Base-by-base conservation (phyloP, 1,140 invertebrate genomes). In the Heliconius eleuchia region DNA sequence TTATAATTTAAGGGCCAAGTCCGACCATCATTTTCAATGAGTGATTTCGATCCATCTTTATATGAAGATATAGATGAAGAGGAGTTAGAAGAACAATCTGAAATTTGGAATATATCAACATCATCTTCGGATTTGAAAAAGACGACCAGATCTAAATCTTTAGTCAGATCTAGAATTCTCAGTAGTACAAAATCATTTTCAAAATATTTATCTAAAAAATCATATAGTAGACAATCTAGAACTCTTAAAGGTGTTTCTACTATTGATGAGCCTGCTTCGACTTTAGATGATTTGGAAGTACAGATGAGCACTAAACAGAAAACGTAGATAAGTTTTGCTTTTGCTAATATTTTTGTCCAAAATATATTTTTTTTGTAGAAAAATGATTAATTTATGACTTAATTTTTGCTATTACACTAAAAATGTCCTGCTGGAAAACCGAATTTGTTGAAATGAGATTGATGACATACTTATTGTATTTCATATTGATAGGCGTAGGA, bases 281-380 rank as follows among this genome's bases (percentile, higher is more conserved):
- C 86, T n/a, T 76, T 79, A 8, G 89, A 91, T 77, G 88, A 91
- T 74, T 77, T 91, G 71, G 82, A 84, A 71, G 88, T 91, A 0
- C 85, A 90, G 57, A 73, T 85, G 1, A 82, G 82, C 50, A 71
- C 57, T 19, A 79, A 78, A 60, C 76, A 71, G 13, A 76, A 74
- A 42, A 74, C 42, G 82, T 84, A 77, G 75, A 81, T 71, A 66
- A n/a, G 42, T 57, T 57, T 57, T 57, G 2, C 2, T 52, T 52
- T 18, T 52, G 50, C 18, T 52, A 52, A 52, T 19, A 18, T 2
- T 52, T 19, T 52, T 19, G 50, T 52, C 13, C 0, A 46, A 46
- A 46, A 46, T 16, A 16, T 16, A 4, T 46, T 46, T 46, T 0
- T 13, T 46, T 42, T 46, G 11, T 46, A 16, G 42, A 37, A 42